A percentile compares a stretch with the other conserved stretches of the same genome.
Conservation (phyloP, 2,113 vertebrate species). For the Paracanthobrama guichenoti region DNA sequence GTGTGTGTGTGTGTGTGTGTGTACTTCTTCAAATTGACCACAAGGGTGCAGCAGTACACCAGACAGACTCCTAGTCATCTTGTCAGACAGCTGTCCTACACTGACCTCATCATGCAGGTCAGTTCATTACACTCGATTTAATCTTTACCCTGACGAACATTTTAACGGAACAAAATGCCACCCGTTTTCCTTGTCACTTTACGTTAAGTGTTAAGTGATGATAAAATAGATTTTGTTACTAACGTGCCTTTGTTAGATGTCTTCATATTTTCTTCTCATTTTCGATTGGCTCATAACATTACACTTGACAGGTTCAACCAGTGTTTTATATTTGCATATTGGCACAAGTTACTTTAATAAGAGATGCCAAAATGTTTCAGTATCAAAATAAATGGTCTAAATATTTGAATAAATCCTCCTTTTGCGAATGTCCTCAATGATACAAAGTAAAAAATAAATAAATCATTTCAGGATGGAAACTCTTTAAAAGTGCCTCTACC, state of each 20-base stretch:
- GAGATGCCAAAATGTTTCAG: not conserved
- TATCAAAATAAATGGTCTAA: not conserved
- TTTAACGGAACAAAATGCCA: not conserved
- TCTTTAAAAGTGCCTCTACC: too few relatives aligned
- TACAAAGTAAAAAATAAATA: too few relatives aligned
- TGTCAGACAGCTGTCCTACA: not conserved
- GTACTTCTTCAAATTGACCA: not conserved
- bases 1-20: too few relatives aligned
- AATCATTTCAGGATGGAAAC: too few relatives aligned
- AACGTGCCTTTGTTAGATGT: not conserved
- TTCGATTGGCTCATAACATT: too few relatives aligned
- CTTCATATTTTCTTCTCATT: too few relatives aligned
- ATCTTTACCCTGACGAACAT: slow-evolving; percentile 23
- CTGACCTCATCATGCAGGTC: not conserved
- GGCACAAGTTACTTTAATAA: not conserved
- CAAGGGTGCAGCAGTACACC: not conserved
- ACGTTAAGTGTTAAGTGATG: not conserved
- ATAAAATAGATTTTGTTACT: not conserved
- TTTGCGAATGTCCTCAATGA: not conserved
- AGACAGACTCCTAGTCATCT: not conserved
- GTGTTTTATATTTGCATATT: not conserved
- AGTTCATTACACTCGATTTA: not conserved
- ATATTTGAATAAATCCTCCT: not conserved
- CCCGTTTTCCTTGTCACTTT: not conserved
- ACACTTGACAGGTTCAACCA: too few relatives aligned